Percentiles rank a stretch among this genome's conserved stretches.
Conservation (phyloP, 2,888 invertebrate species). For the Nymphalis c-album region DNA sequence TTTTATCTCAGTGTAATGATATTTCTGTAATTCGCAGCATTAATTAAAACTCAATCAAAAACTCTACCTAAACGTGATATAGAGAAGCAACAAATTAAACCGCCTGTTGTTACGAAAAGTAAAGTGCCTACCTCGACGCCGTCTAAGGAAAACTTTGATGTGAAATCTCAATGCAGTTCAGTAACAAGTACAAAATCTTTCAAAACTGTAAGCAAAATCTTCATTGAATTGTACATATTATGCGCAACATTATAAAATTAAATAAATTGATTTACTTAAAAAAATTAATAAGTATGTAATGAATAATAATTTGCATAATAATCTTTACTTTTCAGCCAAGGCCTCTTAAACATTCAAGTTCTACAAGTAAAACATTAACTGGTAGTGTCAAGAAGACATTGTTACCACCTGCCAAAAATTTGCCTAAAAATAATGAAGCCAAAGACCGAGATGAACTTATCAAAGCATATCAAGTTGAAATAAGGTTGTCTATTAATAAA, state of each 20-base stretch:
- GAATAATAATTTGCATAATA: background rate
- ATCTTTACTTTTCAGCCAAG: constrained; percentile 55
- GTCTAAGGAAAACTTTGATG: constrained; percentile 51
- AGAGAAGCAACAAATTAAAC: constrained; percentile 49
- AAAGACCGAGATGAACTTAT: constrained; percentile 61
- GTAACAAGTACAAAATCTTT: constrained; percentile 62
- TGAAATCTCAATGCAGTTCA: constrained; percentile 66
- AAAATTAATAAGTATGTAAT: too few species aligned
- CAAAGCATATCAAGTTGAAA: constrained; percentile 73
- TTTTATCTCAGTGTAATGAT: too few species aligned
- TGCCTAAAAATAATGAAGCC: constrained; percentile 42
- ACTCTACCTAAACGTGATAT: constrained; percentile 46
- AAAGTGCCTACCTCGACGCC: constrained; percentile 43
- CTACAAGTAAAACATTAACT: constrained; percentile 45
- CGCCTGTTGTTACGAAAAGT: constrained; percentile 30
- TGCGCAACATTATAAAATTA: background rate
- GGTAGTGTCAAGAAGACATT: constrained; percentile 52
- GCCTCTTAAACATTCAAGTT: constrained; percentile 49
- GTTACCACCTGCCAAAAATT: constrained; percentile 40
- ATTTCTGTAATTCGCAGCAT: constrained; percentile 42
- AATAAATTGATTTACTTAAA: too few species aligned
- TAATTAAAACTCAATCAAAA: constrained; percentile 47
- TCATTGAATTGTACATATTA: background rate
- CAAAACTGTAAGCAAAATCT: constrained; percentile 59
- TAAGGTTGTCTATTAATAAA: constrained; percentile 51